Evolutionary conservation across 2,113 vertebrate species (phyloP).

Genomic region (Columba livia): DNA sequence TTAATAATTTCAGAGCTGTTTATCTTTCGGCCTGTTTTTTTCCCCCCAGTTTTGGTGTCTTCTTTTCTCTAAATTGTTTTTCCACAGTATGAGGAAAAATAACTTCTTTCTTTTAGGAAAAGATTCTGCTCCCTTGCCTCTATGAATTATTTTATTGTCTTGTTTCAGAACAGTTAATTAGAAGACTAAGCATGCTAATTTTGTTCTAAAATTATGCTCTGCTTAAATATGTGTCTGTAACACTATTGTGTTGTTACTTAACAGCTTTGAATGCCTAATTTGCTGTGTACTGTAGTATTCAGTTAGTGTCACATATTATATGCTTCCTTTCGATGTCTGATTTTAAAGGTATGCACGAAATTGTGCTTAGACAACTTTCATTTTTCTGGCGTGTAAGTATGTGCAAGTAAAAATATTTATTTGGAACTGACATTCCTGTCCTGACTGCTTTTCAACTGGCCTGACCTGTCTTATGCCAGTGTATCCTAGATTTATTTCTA

Average conservation of each 20-base stretch:
- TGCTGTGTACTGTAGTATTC: neutral
- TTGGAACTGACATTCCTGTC: neutral
- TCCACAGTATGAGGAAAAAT: neutral
- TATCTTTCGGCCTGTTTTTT: neutral
- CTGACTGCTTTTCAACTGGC: neutral
- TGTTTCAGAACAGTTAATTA: neutral
- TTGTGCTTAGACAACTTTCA: neutral
- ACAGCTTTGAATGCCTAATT: neutral
- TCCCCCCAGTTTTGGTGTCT: neutral
- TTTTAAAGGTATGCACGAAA: neutral
- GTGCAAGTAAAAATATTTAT: neutral
- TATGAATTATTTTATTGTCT: neutral
- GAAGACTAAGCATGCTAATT: neutral
- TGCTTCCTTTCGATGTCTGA: neutral
- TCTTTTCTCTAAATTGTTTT: neutral
- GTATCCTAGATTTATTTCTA: neutral
- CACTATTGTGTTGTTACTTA: neutral
- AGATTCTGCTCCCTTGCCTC: neutral
- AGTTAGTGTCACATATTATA: neutral
- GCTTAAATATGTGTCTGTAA: neutral
- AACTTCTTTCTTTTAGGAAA: neutral
- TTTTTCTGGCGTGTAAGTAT: neutral
- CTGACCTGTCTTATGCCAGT: neutral
- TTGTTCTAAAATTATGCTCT: neutral
- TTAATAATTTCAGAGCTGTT: neutral